Base-by-base conservation (phyloP, 2,113 vertebrate genomes). In the Hassar affinis region DNA sequence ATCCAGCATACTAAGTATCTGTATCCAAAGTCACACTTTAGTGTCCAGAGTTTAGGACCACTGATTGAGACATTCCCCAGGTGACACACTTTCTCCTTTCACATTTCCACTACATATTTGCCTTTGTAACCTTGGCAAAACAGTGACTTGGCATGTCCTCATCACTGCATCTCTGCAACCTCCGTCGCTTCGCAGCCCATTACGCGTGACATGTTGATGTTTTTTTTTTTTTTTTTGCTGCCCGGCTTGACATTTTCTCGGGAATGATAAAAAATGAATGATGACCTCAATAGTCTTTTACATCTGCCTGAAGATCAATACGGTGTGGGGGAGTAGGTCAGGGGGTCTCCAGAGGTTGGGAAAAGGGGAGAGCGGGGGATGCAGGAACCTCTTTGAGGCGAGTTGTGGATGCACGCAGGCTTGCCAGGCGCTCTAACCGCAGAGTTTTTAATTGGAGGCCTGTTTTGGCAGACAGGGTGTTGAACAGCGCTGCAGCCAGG, bases 221-320 rank as follows among this genome's bases (percentile, higher is more conserved):
- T 85, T 87, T 42, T 88, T 85, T 84, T 61, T 76, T 76, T 77
- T 85, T 87, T 42, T 88, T 85, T 84, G 68, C 79, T 76, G 84
- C 81, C 81, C 78, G 57, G 82, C 84, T 87, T 88, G 86, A 85
- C 78, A 86, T 88, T 88, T 90, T 86, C 87, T 89, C 52, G 80
- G 87, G 84, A 86, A 85, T 87, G 77, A 88, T 89, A 89, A 89
- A 90, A 89, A 87, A 88, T 88, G 86, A 88, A 87, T 87, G 86
- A 90, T 79, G 85, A 84, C 87, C 85, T 87, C 86, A 84, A 89
- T 87, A 88, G 86, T 87, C 88, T 89, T 89, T 88, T 79, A 88
- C 89, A 87, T 90, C 88, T 89, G 85, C 86, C 85, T 84, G 86
- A 85, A 89, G 87, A 90, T 90, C 89, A 88, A 90, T 90, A 89